Evolutionary conservation across 2,113 vertebrate genomes (phyloP), one percentile per base, ranked within the genome.

Genomic region (Paramormyrops kingsleyae): DNA sequence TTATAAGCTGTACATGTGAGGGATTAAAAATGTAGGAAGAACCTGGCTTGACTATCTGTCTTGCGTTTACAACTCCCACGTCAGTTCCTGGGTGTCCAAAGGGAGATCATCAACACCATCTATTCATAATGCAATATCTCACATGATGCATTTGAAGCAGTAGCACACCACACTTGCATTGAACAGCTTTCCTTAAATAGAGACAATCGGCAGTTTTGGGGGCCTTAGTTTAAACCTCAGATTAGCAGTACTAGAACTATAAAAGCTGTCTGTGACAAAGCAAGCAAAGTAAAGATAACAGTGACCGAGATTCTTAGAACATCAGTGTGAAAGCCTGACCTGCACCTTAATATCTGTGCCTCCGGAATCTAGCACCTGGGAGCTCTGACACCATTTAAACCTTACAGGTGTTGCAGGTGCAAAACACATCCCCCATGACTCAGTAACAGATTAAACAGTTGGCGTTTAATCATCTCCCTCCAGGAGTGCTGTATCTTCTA

Each of bases 1-100:
- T 88, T n/a, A 74, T 83, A 92, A 91, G 90, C 80, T 92, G 0
- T 70, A 39, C 88, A 89, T 92, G 90, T 27, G 44, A 83, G 46
- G 66, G 59, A 12, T 8, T 83, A 19, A 46, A 47, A 83, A 21
- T 39, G 19, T 44, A 9, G 13, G 35, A 24, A 49, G 15, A 13
- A 52, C 47, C 62, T 9, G 13, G n/a, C 1, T 24, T 62, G 9
- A 19, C n/a, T 47, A 4, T 21, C 27, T 47, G 13, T 31, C 44
- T 31, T 46, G 4, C 5, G 27, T 39, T 77, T 77, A 17, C 31
- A 12, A 3, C 17, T 46, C 50, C 21, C 10, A 17, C 1, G 24
- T 88, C 46, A 83, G n/a, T 83, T 31, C 35, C 31, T n/a, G 47
- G 70, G 66, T 53, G 88, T n/a, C 70, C 27, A 3, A 39, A 80